Evolutionary conservation across 2,888 invertebrate species (phyloP), one percentile per base, ranked within the genome.

Genomic region (Endomychus coccineus): DNA sequence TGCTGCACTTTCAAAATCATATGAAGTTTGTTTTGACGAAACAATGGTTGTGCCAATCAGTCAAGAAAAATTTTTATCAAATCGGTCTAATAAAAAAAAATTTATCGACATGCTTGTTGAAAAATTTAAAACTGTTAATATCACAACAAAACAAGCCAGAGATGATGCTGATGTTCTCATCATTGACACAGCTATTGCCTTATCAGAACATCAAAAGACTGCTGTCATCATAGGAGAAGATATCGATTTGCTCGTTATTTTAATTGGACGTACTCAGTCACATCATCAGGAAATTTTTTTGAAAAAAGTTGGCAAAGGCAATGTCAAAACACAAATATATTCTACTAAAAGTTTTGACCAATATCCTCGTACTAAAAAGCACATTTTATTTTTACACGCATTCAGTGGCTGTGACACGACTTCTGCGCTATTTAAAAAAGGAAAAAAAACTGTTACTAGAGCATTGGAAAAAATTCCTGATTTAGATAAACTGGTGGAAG

Each of bases 111-210:
- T 59, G 55, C 48, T 60, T 34, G 43, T 49, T 50, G 52, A 56
- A 49, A 55, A 55, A 49, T 56, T 62, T 27, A 39, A 54, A 51
- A 40, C 50, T 52, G 53, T 49, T 42, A 51, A 55, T 54, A 61
- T 61, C 48, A 50, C 51, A 43, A 56, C 55, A 50, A 55, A 57
- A 52, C 54, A 55, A 54, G 56, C 57, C 40, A 44, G 44, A 51
- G 54, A 59, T 57, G 57, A 60, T n/a, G n/a, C n/a, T n/a, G n/a
- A 59, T 56, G 56, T 58, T 46, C 52, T 59, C 27, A 62, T 61
- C 40, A 46, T 61, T 29, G 53, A 62, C 35, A 59, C 58, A 47
- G 56, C 58, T 43, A 54, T 58, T 50, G 54, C 43, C 39, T 38
- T 39, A 51, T 55, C 52, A 27, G 29, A 51, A 45, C 42, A 42